Base-by-base conservation (phyloP, 2,888 invertebrate genomes). In the Bombylius discolor region DNA sequence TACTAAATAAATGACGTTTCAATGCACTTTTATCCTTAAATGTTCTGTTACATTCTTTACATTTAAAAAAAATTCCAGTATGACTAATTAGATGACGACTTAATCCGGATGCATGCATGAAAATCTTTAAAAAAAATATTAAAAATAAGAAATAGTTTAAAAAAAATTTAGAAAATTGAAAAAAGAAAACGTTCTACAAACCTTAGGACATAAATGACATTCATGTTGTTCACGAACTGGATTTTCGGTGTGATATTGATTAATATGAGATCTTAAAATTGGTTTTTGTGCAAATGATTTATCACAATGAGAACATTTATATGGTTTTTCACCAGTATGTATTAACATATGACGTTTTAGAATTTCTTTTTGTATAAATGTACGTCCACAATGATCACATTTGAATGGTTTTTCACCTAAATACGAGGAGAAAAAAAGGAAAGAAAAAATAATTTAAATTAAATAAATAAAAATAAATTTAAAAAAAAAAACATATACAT, bases 311-410 rank as follows among this genome's bases (percentile, higher is more conserved):
- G 76, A 69, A 67, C 88, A 88, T 61, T 77, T 76, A 73, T 81
- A 82, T 9, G 87, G 87, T 58, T 83, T 84, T 52, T 78, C 76
- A 7, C 73, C 79, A 0, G 79, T 77, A 60, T 81, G 80, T 0
- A 76, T 78, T 68, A 82, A 78, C 65, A 78, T 70, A 68, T 85
- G 85, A 0, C 84, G 68, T 60, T 76, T 78, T 51, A 83, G 74
- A 62, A 87, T 84, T 68, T 83, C 85, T 56, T 82, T 82, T 71
- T 88, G 88, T n/a, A 83, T 81, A 69, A 88, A 88, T 51, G 79
- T 79, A 59, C 80, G 78, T 47, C 78, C 77, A 63, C 84, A 84
- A 12, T 75, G 68, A 3, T 75, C 74, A 63, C 80, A 81, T 48
- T 75, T 73, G 63, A 76, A 79, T 3, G 80, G 80, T 48, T 72